Percentiles rank a stretch among this genome's conserved stretches.
Conservation (phyloP, 1,140 invertebrate genomes). For the Trichomalopsis sarcophagae region DNA sequence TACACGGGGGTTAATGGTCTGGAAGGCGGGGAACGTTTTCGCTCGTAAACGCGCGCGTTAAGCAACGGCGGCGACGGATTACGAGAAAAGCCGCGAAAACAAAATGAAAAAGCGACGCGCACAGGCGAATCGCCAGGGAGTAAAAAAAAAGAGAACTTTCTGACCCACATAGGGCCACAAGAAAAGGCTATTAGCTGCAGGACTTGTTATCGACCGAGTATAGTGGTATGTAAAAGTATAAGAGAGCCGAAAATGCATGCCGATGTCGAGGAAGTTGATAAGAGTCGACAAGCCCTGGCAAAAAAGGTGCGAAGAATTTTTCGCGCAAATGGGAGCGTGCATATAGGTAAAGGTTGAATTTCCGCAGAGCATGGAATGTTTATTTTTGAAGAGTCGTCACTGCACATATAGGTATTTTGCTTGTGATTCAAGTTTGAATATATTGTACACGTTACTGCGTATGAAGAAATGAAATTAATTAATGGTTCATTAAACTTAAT, state of each 20-base stretch:
- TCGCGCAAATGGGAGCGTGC: neutral
- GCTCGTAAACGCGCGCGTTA: slow-evolving; percentile 4
- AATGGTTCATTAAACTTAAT: no score
- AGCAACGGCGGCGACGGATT: neutral
- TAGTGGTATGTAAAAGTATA: neutral
- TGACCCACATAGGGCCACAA: neutral
- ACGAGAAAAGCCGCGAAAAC: slow-evolving; percentile 6
- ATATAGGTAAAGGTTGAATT: neutral
- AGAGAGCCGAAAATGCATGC: neutral
- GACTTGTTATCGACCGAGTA: neutral
- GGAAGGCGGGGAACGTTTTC: neutral
- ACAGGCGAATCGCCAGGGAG: neutral
- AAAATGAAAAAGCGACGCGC: neutral
- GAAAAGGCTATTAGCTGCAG: slow-evolving; percentile 7
- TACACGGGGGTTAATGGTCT: neutral
- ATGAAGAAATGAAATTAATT: no score
- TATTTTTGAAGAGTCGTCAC: no score
- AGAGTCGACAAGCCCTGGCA: neutral
- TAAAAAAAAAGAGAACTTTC: neutral
- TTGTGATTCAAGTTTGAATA: no score
- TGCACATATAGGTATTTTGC: no score
- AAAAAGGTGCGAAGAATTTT: neutral
- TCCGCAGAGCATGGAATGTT: neutral
- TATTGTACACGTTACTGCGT: no score
- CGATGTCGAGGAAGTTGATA: neutral